Evolutionary conservation across 2,113 vertebrate species (phyloP).

Genomic region (Amphiprion ocellaris): DNA sequence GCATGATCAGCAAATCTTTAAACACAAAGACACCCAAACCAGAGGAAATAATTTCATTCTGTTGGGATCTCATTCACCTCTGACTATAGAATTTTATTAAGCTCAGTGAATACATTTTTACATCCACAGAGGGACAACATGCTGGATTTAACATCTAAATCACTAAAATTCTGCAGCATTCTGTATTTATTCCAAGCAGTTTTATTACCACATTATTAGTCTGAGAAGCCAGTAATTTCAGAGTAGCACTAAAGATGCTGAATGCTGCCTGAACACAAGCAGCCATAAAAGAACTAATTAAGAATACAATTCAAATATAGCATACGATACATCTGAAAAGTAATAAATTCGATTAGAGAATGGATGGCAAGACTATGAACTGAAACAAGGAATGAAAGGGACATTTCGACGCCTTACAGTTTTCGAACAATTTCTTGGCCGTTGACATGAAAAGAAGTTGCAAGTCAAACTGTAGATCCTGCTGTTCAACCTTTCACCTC

Average conservation of each 20-base stretch:
- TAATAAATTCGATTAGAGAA: conserved; percentile 1
- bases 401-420: not conserved
- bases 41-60: no score
- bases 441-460: conserved; percentile 10
- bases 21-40: not conserved
- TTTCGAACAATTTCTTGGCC: not conserved
- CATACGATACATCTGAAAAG: not conserved
- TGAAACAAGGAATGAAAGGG: not conserved
- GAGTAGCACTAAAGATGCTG: no score
- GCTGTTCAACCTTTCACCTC: not conserved
- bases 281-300: not conserved
- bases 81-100: no score
- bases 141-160: no score
- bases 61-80: no score
- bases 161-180: no score
- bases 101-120: no score
- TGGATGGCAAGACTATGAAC: not conserved
- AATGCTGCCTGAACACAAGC: no score
- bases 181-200: no score
- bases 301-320: not conserved
- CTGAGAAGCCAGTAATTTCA: no score
- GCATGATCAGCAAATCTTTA: not conserved
- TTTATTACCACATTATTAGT: no score
- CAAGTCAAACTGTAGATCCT: not conserved
- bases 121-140: no score